Evolutionary conservation across 2,888 invertebrate species (phyloP).

Genomic region (Hoplodrina ambigua): DNA sequence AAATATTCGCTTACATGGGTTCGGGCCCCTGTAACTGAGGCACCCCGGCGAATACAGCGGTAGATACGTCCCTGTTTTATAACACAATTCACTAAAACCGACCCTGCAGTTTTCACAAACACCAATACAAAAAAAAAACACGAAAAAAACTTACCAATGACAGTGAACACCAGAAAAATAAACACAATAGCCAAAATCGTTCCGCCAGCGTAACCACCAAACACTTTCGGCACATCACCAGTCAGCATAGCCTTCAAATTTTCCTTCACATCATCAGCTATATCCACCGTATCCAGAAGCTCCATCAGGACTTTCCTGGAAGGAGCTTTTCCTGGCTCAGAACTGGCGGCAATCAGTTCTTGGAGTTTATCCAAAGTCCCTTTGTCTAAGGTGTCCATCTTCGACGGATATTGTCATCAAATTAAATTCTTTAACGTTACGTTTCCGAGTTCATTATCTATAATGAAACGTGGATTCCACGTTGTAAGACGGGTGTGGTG

Average conservation of each 20-base stretch:
- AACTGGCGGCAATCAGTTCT: conserved; percentile 74
- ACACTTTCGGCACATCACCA: conserved; percentile 82
- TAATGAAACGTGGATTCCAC: conserved; percentile 73
- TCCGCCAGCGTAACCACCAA: conserved; percentile 75
- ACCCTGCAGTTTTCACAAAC: too few species aligned
- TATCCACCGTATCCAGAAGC: conserved; percentile 90
- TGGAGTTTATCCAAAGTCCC: conserved; percentile 71
- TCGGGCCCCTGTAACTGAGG: too few species aligned
- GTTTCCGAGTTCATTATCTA: conserved; percentile 32
- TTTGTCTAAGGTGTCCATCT: conserved; percentile 70
- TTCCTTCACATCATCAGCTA: conserved; percentile 92
- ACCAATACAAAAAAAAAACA: conserved; percentile 41
- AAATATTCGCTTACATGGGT: too few species aligned
- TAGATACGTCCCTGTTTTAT: too few species aligned
- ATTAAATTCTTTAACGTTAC: conserved; percentile 50
- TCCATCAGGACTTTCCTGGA: conserved; percentile 90
- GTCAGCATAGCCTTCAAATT: conserved; percentile 88
- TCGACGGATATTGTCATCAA: conserved; percentile 38
- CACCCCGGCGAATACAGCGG: too few species aligned
- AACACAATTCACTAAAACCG: too few species aligned
- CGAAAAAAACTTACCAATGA: conserved; percentile 77
- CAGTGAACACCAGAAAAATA: conserved; percentile 76
- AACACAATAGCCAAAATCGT: conserved; percentile 75
- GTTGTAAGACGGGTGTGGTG: conserved; percentile 61
- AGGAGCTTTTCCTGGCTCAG: conserved; percentile 80